Base-by-base conservation (phyloP, 1,140 invertebrate species). In the Thaumatotibia leucotreta region DNA sequence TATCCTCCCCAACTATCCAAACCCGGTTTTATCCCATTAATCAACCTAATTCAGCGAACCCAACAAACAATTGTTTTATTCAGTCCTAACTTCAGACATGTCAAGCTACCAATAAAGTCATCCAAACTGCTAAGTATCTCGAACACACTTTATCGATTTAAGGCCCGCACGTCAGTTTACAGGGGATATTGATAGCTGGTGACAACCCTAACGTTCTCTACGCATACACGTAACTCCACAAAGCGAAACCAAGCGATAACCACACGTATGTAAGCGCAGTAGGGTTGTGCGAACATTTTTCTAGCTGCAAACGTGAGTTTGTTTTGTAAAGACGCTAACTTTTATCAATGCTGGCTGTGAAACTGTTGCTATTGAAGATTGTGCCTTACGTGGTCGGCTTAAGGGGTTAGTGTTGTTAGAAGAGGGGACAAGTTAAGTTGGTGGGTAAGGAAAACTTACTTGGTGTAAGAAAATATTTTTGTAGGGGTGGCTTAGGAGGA, bases 101-200 rank as follows among this genome's bases (percentile, higher is more conserved):
- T 58, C 52, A 58, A 29, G 52, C 23, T 27, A 27, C 24, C 52
- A 58, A 58, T 58, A 58, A 58, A 58, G 52, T 27, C 10, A 58
- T 58, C 52, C n/a, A 4, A 29, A 24, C 52, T 58, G 23, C 23
- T 14, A 58, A 58, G 52, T 2, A 58, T 27, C 50, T 52, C 52
- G 52, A 58, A 58, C 52, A 58, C 52, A 58, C 23, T 58, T 58
- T 58, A 58, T 58, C 52, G 52, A 58, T 58, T 58, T 58, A 58
- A 58, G 52, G 11, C 24, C 50, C 24, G 52, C 52, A 58, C 52
- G 52, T 58, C 52, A 58, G 52, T 58, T 58, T 58, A 58, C 23
- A 58, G 22, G 23, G 23, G 52, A 58, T 58, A 58, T 58, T 58
- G 52, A 58, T 58, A 58, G 52, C 52, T 58, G 52, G 52, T 27